A percentile compares a stretch with the other conserved stretches of the same genome.
These are phyloP conservation scores for Stramonita haemastoma DNA, from an alignment of 2,888 invertebrate species.

Conservation along the genomic window DNA sequence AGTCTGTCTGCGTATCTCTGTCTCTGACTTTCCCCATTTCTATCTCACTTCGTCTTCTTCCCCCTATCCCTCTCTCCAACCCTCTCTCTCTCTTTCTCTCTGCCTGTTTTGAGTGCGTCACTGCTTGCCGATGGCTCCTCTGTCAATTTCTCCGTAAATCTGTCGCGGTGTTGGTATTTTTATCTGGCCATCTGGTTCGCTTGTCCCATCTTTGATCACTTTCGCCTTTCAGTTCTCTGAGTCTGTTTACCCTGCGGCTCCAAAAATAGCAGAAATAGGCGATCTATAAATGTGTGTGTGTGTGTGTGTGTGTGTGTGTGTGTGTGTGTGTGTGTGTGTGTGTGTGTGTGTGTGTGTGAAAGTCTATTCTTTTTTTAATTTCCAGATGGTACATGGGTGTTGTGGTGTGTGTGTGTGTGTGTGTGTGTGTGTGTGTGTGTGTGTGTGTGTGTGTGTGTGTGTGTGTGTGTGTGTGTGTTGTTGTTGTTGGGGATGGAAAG, in stretches of 20 bases:
- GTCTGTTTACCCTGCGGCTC: no score
- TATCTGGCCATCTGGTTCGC: no score
- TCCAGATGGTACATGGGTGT: no score
- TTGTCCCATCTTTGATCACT: no score
- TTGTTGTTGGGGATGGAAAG: not conserved
- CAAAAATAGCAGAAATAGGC: no score
- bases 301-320: no score
- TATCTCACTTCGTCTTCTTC: not conserved
- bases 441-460: conserved; percentile 1
- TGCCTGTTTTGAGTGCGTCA: not conserved
- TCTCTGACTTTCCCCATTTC: not conserved
- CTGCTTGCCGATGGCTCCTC: not conserved
- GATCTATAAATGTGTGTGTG: no score
- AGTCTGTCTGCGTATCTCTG: not conserved
- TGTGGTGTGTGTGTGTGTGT: not conserved
- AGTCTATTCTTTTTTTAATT: no score
- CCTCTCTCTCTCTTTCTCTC: not conserved
- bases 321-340: no score
- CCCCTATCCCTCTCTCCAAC: not conserved
- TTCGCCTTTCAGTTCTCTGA: no score
- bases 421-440: not conserved
- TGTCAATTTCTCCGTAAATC: not conserved
- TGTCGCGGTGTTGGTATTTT: not conserved
- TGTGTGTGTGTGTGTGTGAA: no score
- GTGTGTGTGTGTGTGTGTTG: not conserved